A percentile compares a stretch with the other conserved stretches of the same genome.
phyloP scores from a whole-genome alignment of 2,797 vertebrate species.

The Pteronotus mesoamericanus region DNA sequence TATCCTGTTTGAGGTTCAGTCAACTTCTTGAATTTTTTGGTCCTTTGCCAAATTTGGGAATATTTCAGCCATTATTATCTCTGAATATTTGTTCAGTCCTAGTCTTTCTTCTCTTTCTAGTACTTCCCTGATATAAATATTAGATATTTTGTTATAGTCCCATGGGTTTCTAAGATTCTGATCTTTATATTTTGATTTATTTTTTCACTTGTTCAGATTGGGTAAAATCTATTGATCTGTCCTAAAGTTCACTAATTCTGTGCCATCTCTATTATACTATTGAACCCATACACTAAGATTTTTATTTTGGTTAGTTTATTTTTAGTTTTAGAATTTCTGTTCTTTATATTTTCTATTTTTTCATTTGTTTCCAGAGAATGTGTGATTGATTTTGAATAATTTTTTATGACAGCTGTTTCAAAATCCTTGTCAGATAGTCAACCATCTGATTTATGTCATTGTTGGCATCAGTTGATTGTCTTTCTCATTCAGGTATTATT shows the following conservation, averaged over 20 bases:
- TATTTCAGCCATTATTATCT: not conserved
- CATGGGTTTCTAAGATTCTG: not conserved
- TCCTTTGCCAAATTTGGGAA: conserved; percentile 7
- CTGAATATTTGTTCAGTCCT: not conserved
- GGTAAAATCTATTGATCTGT: not conserved
- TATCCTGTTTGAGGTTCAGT: not conserved
- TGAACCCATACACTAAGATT: not conserved
- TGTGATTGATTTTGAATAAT: not conserved
- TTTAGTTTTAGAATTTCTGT: conserved; percentile 28
- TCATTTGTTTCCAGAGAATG: not conserved
- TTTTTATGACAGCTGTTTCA: not conserved
- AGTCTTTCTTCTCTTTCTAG: not conserved
- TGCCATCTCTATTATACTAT: not conserved
- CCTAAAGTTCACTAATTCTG: not conserved
- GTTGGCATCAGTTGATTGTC: not conserved
- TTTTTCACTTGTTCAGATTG: conserved; percentile 22
- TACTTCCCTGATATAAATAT: not conserved
- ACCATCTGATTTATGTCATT: not conserved
- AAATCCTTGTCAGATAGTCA: conserved; percentile 12
- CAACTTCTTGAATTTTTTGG: not conserved
- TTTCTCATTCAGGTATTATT: conserved; percentile 12
- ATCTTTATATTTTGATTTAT: conserved; percentile 26
- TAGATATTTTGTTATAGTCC: not conserved
- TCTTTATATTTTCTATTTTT: conserved; percentile 37
- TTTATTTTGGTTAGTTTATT: conserved; percentile 11